Evolutionary conservation across 2,797 vertebrate genomes (phyloP).

Genomic region (Prunella strophiata): DNA sequence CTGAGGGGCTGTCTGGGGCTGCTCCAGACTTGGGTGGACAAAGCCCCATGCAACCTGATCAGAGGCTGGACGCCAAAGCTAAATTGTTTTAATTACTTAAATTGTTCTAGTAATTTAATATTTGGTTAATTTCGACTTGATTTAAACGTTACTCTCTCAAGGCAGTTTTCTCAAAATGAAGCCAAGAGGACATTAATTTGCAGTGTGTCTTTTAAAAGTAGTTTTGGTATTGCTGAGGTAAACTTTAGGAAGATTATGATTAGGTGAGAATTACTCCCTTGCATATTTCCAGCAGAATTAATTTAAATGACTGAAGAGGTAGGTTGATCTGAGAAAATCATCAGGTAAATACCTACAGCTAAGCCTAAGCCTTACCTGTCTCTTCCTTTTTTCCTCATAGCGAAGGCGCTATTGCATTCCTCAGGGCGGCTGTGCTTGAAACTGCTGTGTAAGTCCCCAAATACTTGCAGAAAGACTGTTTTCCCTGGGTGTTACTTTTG

Average conservation of each 20-base stretch:
- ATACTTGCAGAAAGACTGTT: neutral
- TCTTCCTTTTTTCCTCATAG: neutral
- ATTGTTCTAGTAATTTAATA: neutral
- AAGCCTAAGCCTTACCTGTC: neutral
- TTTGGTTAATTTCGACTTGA: neutral
- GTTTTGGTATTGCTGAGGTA: neutral
- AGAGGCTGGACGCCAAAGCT: neutral
- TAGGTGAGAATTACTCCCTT: neutral
- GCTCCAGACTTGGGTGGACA: neutral
- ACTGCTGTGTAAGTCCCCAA: neutral
- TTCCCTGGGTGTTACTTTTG: too few species aligned
- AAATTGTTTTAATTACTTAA: neutral
- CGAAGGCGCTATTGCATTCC: neutral
- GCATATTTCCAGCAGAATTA: neutral
- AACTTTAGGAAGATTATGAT: neutral
- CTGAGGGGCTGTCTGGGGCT: neutral
- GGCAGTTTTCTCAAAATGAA: neutral
- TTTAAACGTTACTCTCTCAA: neutral
- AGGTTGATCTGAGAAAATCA: neutral
- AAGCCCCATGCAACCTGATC: accelerated
- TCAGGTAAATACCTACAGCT: neutral
- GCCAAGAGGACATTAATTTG: neutral
- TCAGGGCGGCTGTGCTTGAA: neutral
- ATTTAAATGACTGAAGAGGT: neutral
- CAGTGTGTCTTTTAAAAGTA: neutral